phyloP scores from a whole-genome alignment of 1,140 invertebrate species.

The Drosophila aff. region DNA sequence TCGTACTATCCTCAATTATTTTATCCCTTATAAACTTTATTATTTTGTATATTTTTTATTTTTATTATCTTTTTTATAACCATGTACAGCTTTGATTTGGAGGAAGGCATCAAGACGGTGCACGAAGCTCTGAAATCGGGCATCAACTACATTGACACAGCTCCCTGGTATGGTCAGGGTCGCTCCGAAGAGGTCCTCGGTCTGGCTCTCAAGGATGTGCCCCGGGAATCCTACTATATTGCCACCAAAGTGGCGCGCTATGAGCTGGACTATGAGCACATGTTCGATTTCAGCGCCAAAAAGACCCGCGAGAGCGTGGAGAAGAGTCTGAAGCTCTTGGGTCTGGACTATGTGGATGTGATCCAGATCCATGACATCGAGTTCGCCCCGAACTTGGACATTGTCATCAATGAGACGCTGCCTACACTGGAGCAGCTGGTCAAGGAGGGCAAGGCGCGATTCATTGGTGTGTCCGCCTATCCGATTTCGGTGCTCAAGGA shows the following conservation, averaged over 20 bases:
- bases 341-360: constrained; percentile 94
- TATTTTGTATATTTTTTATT: no score
- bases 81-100: constrained; percentile 86
- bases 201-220: constrained; percentile 92
- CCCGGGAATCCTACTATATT: constrained; percentile 93
- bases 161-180: constrained; percentile 96
- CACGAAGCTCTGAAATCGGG: constrained; percentile 90
- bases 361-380: constrained; percentile 97
- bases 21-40: no score
- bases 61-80: neutral
- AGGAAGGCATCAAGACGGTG: constrained; percentile 90
- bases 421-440: constrained; percentile 91
- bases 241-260: constrained; percentile 96
- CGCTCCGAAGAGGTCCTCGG: constrained; percentile 92
- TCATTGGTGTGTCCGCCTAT: constrained; percentile 96
- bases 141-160: constrained; percentile 98
- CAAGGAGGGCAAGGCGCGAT: constrained; percentile 91
- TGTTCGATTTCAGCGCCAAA: constrained; percentile 95
- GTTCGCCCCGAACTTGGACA: constrained; percentile 91
- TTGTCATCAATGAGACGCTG: constrained; percentile 94
- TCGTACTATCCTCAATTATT: no score
- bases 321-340: constrained; percentile 90
- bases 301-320: constrained; percentile 92
- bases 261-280: constrained; percentile 88
- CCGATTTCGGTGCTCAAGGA: constrained; percentile 91